These are phyloP conservation scores for Artibeus lituratus DNA, from an alignment of 2,797 vertebrate species.

Conservation along the genomic window DNA sequence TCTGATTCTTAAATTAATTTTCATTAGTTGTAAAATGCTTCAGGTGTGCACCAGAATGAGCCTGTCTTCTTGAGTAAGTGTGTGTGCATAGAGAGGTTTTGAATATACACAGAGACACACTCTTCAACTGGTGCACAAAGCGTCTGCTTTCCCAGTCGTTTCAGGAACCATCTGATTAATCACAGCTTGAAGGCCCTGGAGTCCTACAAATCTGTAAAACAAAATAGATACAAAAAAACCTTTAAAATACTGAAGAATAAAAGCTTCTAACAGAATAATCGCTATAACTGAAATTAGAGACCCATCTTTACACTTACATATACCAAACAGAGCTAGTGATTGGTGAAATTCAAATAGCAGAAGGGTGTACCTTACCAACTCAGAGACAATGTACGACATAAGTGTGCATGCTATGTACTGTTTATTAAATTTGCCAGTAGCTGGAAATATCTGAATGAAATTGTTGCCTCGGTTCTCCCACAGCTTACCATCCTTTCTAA, in stretches of 20 bases:
- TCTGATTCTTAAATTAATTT: constrained; percentile 77
- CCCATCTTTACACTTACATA: not conserved
- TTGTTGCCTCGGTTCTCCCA: not conserved
- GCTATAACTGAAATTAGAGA: not conserved
- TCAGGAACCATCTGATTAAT: constrained; percentile 39
- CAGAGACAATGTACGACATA: not conserved
- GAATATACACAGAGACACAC: constrained; percentile 16
- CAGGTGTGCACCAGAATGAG: constrained; percentile 60
- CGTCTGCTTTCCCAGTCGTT: constrained; percentile 60
- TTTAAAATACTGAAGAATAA: constrained; percentile 45
- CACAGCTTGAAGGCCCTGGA: constrained; percentile 63
- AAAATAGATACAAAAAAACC: constrained; percentile 47
- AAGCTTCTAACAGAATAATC: not conserved
- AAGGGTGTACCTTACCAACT: not conserved
- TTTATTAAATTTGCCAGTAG: not conserved
- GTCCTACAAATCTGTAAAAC: constrained; percentile 78
- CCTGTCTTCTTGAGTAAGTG: constrained; percentile 51
- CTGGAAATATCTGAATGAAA: not conserved
- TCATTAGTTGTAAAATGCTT: constrained; percentile 78
- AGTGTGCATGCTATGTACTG: rapidly evolving
- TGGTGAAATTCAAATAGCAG: not conserved
- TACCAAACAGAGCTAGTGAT: not conserved
- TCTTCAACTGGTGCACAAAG: constrained; percentile 59
- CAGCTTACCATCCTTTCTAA: rapidly evolving
- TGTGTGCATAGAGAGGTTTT: not conserved